A percentile compares a stretch with the other conserved stretches of the same genome.
Conservation (phyloP, 1,140 invertebrate species). For the Microplitis mediator region DNA sequence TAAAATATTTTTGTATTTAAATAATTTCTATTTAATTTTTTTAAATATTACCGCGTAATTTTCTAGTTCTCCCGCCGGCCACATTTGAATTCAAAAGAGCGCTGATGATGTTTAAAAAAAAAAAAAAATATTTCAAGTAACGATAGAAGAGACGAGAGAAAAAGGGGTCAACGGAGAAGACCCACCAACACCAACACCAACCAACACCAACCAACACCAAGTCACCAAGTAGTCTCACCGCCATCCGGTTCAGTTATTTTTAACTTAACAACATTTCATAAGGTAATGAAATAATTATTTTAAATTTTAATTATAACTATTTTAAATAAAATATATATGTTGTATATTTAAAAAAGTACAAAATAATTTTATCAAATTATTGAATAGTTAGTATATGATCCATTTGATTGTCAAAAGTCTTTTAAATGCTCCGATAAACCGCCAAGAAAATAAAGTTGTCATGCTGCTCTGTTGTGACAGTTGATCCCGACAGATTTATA, state of each 20-base stretch:
- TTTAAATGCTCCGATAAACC: constrained; percentile 2
- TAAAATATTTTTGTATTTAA: too few relatives aligned
- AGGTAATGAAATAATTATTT: constrained; percentile 17
- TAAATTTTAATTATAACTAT: background rate
- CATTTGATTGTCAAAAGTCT: background rate
- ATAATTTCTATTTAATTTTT: too few relatives aligned
- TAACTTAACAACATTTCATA: constrained; percentile 18
- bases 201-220: too few relatives aligned
- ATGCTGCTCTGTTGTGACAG: constrained; percentile 31
- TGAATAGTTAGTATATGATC: too few relatives aligned
- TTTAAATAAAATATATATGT: background rate
- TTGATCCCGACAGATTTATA: background rate
- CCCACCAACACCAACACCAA: background rate
- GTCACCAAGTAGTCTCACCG: background rate
- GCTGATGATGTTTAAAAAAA: too few relatives aligned
- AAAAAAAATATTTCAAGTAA: too few relatives aligned
- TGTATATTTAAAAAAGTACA: background rate
- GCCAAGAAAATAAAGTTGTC: constrained; percentile 34
- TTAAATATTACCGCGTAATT: too few relatives aligned
- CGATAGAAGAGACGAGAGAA: background rate
- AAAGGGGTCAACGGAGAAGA: constrained; percentile 3
- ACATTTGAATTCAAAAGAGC: background rate
- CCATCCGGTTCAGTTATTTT: constrained; percentile 28
- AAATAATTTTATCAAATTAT: background rate
- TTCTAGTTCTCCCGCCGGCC: background rate